Evolutionary conservation across 2,797 vertebrate species (phyloP).

Genomic region (Periparus ater): DNA sequence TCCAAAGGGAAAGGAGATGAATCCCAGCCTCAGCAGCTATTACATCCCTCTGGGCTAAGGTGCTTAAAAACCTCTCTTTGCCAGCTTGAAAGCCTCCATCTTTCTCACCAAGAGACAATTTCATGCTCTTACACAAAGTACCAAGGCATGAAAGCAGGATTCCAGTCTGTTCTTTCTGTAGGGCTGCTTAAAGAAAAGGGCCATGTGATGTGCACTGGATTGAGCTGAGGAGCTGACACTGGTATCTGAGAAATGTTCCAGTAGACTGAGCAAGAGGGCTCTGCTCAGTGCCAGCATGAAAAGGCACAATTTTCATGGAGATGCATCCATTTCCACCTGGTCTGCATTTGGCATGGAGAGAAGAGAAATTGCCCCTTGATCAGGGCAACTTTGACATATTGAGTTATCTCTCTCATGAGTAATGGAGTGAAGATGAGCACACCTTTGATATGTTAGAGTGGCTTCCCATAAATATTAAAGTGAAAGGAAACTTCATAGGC

Average conservation of each 20-base stretch:
- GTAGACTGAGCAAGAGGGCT: conserved; percentile 26
- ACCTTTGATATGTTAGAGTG: conserved; percentile 52
- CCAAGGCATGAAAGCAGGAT: conserved; percentile 54
- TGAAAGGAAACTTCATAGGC: conserved; percentile 39
- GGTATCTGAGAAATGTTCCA: conserved; percentile 45
- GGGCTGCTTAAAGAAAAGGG: conserved; percentile 29
- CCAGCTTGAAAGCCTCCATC: conserved; percentile 40
- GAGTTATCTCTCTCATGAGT: conserved; percentile 51
- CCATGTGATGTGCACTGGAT: conserved; percentile 14
- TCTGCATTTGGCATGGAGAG: conserved; percentile 31
- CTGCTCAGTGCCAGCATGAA: not conserved
- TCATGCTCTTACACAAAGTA: conserved; percentile 63
- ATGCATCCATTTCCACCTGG: conserved; percentile 50
- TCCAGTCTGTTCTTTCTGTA: conserved; percentile 12
- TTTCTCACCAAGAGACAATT: conserved; percentile 42
- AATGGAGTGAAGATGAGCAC: conserved; percentile 53
- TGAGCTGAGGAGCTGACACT: conserved; percentile 25
- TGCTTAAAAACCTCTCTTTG: conserved; percentile 19
- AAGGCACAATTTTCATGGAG: conserved; percentile 25
- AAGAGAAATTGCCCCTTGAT: conserved; percentile 63
- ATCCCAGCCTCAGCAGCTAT: conserved; percentile 30
- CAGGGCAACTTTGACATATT: conserved; percentile 33
- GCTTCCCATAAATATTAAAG: conserved; percentile 65
- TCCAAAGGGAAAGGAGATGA: conserved; percentile 31
- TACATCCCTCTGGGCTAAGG: conserved; percentile 23